A percentile compares a stretch with the other conserved stretches of the same genome.
These are phyloP conservation scores for Microtus ochrogaster DNA, from an alignment of 2,113 vertebrate species.

Conservation along the genomic window DNA sequence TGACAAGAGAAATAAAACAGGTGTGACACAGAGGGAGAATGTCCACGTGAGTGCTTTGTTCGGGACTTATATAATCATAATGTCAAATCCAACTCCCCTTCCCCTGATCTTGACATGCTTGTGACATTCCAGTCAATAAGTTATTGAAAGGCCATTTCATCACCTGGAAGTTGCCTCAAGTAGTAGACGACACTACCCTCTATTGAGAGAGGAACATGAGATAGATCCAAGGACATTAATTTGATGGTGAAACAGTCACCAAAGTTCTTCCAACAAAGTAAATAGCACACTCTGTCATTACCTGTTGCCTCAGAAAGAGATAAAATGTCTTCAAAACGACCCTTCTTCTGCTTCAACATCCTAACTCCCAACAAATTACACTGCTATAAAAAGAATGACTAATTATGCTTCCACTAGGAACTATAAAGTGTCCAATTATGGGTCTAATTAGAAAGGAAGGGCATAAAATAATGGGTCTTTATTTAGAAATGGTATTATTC, in stretches of 20 bases:
- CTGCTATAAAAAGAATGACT: slow-evolving; percentile 79
- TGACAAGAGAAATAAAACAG: slow-evolving; percentile 6
- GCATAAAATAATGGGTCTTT: slow-evolving; percentile 69
- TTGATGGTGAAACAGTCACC: slow-evolving; percentile 57
- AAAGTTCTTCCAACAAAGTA: slow-evolving; percentile 58
- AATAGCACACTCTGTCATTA: slow-evolving; percentile 48
- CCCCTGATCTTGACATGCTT: slow-evolving; percentile 40
- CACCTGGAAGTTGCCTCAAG: slow-evolving; percentile 42
- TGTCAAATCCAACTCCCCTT: slow-evolving; percentile 16
- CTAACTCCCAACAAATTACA: slow-evolving; percentile 75
- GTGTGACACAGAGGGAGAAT: slow-evolving; percentile 46
- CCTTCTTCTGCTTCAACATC: slow-evolving; percentile 59
- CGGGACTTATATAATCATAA: slow-evolving; percentile 60
- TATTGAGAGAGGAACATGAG: slow-evolving; percentile 48
- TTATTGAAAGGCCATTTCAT: slow-evolving; percentile 64
- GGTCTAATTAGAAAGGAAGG: slow-evolving; percentile 77
- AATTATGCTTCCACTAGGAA: slow-evolving; percentile 75
- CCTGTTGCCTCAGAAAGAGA: slow-evolving; percentile 63
- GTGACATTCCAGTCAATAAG: slow-evolving; percentile 10
- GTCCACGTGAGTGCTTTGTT: slow-evolving; percentile 33
- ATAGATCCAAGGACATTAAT: slow-evolving; percentile 56
- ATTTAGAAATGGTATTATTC: slow-evolving; percentile 73
- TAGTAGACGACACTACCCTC: background rate
- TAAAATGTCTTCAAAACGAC: slow-evolving; percentile 70
- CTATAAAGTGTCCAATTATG: slow-evolving; percentile 73